phyloP scores from a whole-genome alignment of 2,888 invertebrate genomes.

The Heteromurus nitidus region DNA sequence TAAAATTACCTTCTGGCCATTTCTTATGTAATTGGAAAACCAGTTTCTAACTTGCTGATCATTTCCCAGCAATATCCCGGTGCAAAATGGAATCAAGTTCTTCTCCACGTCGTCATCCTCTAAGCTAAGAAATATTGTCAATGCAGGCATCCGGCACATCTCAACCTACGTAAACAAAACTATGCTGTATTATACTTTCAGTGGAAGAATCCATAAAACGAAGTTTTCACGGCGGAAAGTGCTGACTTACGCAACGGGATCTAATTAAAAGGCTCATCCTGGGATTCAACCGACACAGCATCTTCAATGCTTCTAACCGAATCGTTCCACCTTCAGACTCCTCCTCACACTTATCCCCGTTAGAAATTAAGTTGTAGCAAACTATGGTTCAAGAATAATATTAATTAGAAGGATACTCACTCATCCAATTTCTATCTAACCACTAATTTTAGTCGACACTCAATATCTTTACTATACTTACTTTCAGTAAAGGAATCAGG shows the following conservation, averaged over 20 bases:
- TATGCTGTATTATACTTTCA: too few relatives aligned
- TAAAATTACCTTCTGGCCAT: constrained; percentile 82
- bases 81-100: constrained; percentile 87
- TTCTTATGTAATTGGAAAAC: constrained; percentile 93
- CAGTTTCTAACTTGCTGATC: constrained; percentile 92
- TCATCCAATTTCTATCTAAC: too few relatives aligned
- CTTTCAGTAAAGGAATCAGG: constrained; percentile 95
- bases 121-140: constrained; percentile 89
- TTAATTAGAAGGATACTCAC: neutral
- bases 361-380: constrained; percentile 87
- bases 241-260: constrained; percentile 83
- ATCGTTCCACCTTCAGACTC: constrained; percentile 88
- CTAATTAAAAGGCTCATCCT: constrained; percentile 88
- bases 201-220: too few relatives aligned
- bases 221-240: neutral
- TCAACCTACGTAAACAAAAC: constrained; percentile 79
- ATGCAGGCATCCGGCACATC: constrained; percentile 90
- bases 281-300: constrained; percentile 92
- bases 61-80: constrained; percentile 91
- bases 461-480: constrained; percentile 75
- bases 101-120: constrained; percentile 69
- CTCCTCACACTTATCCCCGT: constrained; percentile 91
- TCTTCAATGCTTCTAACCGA: constrained; percentile 84
- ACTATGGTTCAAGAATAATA: constrained; percentile 78
- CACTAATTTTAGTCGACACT: too few relatives aligned